These are phyloP conservation scores for Aspiorhynchus laticeps DNA, from an alignment of 2,113 vertebrate genomes.

Conservation along the genomic window DNA sequence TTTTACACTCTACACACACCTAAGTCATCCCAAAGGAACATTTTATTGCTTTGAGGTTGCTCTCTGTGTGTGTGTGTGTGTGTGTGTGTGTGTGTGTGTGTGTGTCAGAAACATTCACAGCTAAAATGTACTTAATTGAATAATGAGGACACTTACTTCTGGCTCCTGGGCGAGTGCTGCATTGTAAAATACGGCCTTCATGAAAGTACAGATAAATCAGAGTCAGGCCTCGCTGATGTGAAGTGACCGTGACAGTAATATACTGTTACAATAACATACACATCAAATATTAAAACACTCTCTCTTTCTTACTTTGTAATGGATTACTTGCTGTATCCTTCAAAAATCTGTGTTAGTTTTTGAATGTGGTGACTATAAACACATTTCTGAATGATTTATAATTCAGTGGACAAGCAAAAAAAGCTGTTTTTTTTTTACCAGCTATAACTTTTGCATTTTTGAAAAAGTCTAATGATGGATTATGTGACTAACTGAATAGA, in stretches of 20 bases:
- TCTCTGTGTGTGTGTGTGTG: too few species aligned
- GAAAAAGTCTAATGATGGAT: background rate
- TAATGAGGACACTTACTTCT: too few species aligned
- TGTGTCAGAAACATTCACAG: too few species aligned
- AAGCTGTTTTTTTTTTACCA: background rate
- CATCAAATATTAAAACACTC: constrained; percentile 69
- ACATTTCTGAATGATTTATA: background rate
- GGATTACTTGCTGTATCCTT: background rate
- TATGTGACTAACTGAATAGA: background rate
- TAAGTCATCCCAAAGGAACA: background rate
- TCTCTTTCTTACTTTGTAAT: constrained; percentile 48
- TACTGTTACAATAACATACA: constrained; percentile 64
- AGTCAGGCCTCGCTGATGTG: constrained; percentile 65
- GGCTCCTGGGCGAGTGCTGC: background rate
- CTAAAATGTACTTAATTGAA: too few species aligned
- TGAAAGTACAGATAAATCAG: constrained; percentile 69
- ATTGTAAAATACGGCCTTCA: constrained; percentile 35
- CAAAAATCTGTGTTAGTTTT: background rate
- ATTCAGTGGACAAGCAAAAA: background rate
- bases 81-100: too few species aligned
- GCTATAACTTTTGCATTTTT: background rate
- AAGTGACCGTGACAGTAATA: constrained; percentile 72
- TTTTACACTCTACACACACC: background rate
- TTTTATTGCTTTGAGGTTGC: background rate
- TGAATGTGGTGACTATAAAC: background rate